Evolutionary conservation across 53 echinoderm and acorn worm genomes (phyloP), one percentile per base, ranked within the genome.

Genomic region (Apostichopus leukothele): DNA sequence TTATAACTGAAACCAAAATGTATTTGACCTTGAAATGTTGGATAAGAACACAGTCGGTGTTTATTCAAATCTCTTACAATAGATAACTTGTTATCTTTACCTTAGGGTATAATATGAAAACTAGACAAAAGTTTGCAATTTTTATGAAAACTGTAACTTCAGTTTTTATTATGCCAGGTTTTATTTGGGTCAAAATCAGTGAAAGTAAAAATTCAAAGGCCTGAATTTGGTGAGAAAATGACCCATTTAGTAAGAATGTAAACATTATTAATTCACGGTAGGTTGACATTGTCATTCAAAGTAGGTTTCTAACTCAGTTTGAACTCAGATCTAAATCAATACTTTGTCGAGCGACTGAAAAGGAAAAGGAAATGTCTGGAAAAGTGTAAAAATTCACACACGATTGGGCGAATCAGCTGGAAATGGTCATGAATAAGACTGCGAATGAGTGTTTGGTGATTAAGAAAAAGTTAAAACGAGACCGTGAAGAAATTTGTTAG

Each of bases 381-480:
- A 71, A 71, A 71, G 18, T 14, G 71, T 71, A 16, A 71, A 71
- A 71, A 71, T 71, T n/a, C 71, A 71, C 71, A 71, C 71, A 71
- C 13, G 71, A 71, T 71, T 57, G 57, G 57, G 10, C 10, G 9
- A 57, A 57, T 57, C 0, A 57, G 57, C 10, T 57, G 1, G 6
- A 10, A 57, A 57, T 10, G 7, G 7, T 9, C 9, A 57, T 57
- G 57, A 7, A 57, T 7, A 57, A 10, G 57, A 57, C 10, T 7
- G 57, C 0, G 10, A 57, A 57, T 1, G 10, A 9, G 57, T 57
- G 57, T 57, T 57, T 57, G 57, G 57, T 57, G 57, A 5, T 57
- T 57, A 57, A 10, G 57, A 57, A 57, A 10, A 57, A 10, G 9
- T 57, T 57, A 10, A 57, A 57, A 39, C 39, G 39, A 39, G 39